phyloP scores from a whole-genome alignment of 2,888 invertebrate genomes.

The Leptinotarsa haldemani region DNA sequence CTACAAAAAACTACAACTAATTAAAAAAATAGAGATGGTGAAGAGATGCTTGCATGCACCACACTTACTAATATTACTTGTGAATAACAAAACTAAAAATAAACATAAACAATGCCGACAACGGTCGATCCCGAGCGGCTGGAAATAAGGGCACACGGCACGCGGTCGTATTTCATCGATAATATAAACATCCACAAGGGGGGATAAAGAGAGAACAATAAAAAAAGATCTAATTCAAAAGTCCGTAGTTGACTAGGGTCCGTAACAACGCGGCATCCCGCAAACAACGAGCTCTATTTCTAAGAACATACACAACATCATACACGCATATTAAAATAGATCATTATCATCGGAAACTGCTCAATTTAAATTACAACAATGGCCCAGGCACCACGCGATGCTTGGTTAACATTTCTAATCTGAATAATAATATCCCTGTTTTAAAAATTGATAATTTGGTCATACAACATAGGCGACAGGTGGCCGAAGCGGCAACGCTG shows the following conservation, averaged over 20 bases:
- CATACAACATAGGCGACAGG: slow-evolving; percentile 57
- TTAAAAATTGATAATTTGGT: slow-evolving; percentile 63
- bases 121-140: slow-evolving; percentile 49
- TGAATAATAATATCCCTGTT: slow-evolving; percentile 61
- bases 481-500: slow-evolving; percentile 42
- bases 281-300: slow-evolving; percentile 66
- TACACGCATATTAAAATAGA: slow-evolving; percentile 67
- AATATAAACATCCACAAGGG: slow-evolving; percentile 50
- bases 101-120: slow-evolving; percentile 57
- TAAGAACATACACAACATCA: slow-evolving; percentile 66
- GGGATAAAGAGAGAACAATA: slow-evolving; percentile 49
- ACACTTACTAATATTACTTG: slow-evolving; percentile 59
- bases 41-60: slow-evolving; percentile 63
- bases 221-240: slow-evolving; percentile 54
- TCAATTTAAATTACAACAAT: slow-evolving; percentile 64
- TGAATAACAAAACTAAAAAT: slow-evolving; percentile 56
- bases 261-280: slow-evolving; percentile 67
- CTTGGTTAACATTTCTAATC: slow-evolving; percentile 63
- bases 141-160: slow-evolving; percentile 61
- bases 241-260: slow-evolving; percentile 66
- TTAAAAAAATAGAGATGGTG: slow-evolving; percentile 55
- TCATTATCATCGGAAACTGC: slow-evolving; percentile 62
- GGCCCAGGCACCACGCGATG: slow-evolving; percentile 63
- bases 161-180: slow-evolving; percentile 55
- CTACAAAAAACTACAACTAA: slow-evolving; percentile 62